phyloP scores from a whole-genome alignment of 2,113 vertebrate species.

The Chloropsis cyanopogon region DNA sequence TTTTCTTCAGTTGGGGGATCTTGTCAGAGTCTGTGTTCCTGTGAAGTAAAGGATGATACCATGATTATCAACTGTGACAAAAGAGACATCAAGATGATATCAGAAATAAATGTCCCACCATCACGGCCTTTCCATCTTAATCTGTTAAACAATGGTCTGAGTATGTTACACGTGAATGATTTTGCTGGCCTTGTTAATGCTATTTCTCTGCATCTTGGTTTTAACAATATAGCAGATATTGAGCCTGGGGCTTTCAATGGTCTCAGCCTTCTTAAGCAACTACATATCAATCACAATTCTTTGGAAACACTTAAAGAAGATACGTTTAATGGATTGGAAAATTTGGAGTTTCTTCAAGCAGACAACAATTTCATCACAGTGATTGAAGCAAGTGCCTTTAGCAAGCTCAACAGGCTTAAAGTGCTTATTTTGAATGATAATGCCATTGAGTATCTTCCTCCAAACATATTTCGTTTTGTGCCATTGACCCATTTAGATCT shows the following conservation, averaged over 20 bases:
- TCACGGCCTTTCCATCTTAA: slow-evolving; percentile 90
- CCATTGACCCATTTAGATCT: slow-evolving; percentile 96
- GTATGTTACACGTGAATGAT: slow-evolving; percentile 81
- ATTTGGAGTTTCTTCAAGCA: slow-evolving; percentile 95
- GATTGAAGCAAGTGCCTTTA: slow-evolving; percentile 95
- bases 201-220: slow-evolving; percentile 90
- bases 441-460: slow-evolving; percentile 90
- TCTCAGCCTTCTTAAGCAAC: slow-evolving; percentile 87
- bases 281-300: slow-evolving; percentile 98
- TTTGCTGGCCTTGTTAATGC: slow-evolving; percentile 86
- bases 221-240: slow-evolving; percentile 94
- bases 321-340: slow-evolving; percentile 92
- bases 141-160: slow-evolving; percentile 91
- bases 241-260: slow-evolving; percentile 90
- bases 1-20: slow-evolving; percentile 76
- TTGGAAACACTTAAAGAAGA: slow-evolving; percentile 93
- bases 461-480: slow-evolving; percentile 93
- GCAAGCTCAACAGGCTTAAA: slow-evolving; percentile 94
- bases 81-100: slow-evolving; percentile 86
- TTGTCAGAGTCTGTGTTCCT: slow-evolving; percentile 86
- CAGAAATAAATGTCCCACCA: slow-evolving; percentile 86
- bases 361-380: slow-evolving; percentile 97
- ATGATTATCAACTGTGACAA: slow-evolving; percentile 91
- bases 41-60: slow-evolving; percentile 88
- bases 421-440: slow-evolving; percentile 98